These are phyloP conservation scores for Hylaeus anthracinus DNA, from an alignment of 1,140 invertebrate species.

Conservation along the genomic window DNA sequence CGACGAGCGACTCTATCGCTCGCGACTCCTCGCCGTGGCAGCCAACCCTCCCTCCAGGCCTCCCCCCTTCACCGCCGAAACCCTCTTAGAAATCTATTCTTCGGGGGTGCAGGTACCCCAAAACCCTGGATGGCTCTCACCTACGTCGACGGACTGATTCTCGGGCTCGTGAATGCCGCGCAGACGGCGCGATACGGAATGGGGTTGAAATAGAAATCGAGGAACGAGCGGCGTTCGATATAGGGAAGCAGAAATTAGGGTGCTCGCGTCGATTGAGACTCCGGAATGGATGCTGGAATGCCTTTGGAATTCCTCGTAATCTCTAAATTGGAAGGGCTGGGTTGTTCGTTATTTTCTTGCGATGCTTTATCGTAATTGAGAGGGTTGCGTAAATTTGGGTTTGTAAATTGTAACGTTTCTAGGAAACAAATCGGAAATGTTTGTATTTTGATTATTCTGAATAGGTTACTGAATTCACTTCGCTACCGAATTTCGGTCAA, in stretches of 20 bases:
- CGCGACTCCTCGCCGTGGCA: conserved; percentile 25
- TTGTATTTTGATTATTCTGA: no score
- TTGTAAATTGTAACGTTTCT: no score
- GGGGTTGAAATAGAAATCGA: conserved; percentile 5
- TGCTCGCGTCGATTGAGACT: not conserved
- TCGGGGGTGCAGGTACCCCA: conserved; percentile 14
- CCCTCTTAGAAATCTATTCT: conserved; percentile 26
- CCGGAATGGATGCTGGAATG: no score
- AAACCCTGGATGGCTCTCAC: conserved; percentile 27
- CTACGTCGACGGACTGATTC: not conserved
- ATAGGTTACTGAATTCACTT: no score
- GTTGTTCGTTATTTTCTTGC: no score
- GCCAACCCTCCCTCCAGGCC: not conserved
- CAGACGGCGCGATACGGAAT: not conserved
- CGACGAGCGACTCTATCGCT: conserved; percentile 36
- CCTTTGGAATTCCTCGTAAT: no score
- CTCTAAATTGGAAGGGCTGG: no score
- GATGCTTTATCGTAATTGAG: no score
- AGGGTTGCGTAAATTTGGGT: no score
- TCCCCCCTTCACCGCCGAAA: no score
- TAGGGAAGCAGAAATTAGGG: not conserved
- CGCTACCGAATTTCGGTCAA: no score
- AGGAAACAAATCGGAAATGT: no score
- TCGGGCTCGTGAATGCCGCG: not conserved
- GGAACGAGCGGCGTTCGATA: not conserved